Percentiles rank a stretch among this genome's conserved stretches.
Evolutionary conservation across 1,140 invertebrate genomes (phyloP).

Genomic region (Chelonus insularis): DNA sequence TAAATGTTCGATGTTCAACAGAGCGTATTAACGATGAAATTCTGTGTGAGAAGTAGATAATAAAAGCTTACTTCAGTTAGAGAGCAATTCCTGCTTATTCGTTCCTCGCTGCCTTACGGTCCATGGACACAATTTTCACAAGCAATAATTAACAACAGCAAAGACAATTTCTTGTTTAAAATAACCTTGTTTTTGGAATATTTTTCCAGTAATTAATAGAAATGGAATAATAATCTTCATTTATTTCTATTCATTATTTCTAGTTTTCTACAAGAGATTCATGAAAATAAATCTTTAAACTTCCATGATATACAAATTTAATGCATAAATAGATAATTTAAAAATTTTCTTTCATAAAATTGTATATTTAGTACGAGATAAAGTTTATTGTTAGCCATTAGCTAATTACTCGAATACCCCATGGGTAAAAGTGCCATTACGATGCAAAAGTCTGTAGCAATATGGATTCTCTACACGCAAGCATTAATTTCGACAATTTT

Average conservation of each 20-base stretch:
- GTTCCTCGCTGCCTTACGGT: not conserved
- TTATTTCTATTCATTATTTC: not conserved
- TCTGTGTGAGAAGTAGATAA: not conserved
- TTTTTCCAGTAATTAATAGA: not conserved
- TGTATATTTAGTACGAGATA: not conserved
- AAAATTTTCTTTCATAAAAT: too few relatives aligned
- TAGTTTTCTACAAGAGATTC: not conserved
- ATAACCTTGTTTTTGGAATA: not conserved
- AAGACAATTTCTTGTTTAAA: not conserved
- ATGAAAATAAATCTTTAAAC: too few relatives aligned
- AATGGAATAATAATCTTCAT: not conserved
- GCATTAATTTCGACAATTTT: too few relatives aligned
- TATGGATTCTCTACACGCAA: not conserved
- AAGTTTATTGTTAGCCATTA: not conserved
- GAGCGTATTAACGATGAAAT: slow-evolving; percentile 1
- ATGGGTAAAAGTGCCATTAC: not conserved
- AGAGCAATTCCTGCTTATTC: not conserved
- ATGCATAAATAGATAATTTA: too few relatives aligned
- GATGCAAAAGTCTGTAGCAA: not conserved
- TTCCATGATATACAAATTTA: too few relatives aligned
- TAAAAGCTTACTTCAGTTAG: not conserved
- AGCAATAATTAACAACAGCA: too few relatives aligned
- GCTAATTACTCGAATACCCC: not conserved
- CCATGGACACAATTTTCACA: not conserved
- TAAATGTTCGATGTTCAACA: not conserved